Percentiles rank a stretch among this genome's conserved stretches.
phyloP scores from a whole-genome alignment of 2,888 invertebrate genomes.

The Lepetodrilus schrolli region DNA sequence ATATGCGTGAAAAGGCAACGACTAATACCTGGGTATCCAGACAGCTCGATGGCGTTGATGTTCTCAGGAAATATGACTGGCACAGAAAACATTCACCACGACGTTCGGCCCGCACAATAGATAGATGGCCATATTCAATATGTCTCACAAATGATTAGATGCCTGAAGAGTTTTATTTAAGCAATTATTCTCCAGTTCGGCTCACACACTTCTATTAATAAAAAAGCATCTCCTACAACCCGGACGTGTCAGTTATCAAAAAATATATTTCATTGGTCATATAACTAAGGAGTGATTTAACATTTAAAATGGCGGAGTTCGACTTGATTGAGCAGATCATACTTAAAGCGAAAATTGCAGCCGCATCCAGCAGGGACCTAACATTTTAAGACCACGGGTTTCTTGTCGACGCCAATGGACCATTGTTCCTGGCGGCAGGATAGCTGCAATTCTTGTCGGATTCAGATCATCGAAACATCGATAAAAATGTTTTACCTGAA shows the following conservation, averaged over 20 bases:
- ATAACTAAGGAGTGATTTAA: constrained; percentile 14
- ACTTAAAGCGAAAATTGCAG: background rate
- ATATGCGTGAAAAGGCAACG: constrained; percentile 23
- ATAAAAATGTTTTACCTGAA: constrained; percentile 1
- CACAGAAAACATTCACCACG: too few relatives aligned
- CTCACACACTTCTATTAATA: too few relatives aligned
- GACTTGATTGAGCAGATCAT: background rate
- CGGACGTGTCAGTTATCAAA: background rate
- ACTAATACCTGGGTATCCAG: constrained; percentile 20
- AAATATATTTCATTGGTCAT: constrained; percentile 22
- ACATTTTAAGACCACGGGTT: background rate
- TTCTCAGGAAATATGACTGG: background rate
- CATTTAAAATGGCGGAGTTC: background rate
- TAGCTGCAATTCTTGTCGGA: background rate
- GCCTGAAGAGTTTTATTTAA: background rate
- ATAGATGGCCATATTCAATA: background rate
- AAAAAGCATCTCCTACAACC: too few relatives aligned
- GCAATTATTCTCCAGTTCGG: background rate
- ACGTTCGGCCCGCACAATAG: background rate
- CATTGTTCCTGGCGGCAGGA: background rate
- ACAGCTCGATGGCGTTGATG: background rate
- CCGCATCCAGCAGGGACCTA: background rate
- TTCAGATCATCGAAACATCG: background rate
- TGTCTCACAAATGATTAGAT: constrained; percentile 19
- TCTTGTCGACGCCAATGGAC: background rate